A percentile compares a stretch with the other conserved stretches of the same genome.
phyloP scores from a whole-genome alignment of 2,113 vertebrate genomes.

The Bufo gargarizans region DNA sequence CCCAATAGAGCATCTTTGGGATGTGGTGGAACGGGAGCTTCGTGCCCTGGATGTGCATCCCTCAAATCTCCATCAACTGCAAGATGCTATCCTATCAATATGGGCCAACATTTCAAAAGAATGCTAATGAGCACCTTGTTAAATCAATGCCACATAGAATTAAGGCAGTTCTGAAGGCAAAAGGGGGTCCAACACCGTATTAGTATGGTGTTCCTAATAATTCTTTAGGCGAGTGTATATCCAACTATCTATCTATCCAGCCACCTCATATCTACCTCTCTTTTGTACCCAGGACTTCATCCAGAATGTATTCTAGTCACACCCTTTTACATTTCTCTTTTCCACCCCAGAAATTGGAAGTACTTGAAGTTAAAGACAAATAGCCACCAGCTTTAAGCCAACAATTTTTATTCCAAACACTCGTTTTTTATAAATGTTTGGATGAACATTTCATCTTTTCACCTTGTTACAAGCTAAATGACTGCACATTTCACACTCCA shows the following conservation, averaged over 20 bases:
- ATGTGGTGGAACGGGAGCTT: too few species aligned
- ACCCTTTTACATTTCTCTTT: background rate
- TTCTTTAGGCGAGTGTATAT: too few species aligned
- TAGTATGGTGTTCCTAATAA: too few species aligned
- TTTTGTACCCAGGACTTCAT: background rate
- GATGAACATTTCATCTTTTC: background rate
- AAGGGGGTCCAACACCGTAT: too few species aligned
- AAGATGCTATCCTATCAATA: too few species aligned
- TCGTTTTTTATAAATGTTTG: background rate
- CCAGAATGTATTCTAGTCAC: background rate
- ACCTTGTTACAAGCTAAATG: background rate
- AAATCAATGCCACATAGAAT: too few species aligned
- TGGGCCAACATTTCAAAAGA: too few species aligned
- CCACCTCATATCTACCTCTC: background rate
- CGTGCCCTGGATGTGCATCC: too few species aligned
- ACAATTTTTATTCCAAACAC: background rate
- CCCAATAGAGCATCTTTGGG: too few species aligned
- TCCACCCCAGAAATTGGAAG: background rate
- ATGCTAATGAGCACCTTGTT: too few species aligned
- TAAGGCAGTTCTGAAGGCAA: too few species aligned
- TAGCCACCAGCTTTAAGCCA: background rate
- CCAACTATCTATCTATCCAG: background rate
- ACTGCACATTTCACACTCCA: background rate
- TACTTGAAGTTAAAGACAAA: background rate
- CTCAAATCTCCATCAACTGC: too few species aligned